A percentile compares a stretch with the other conserved stretches of the same genome.
phyloP scores from a whole-genome alignment of 2,888 invertebrate genomes.

The Trichopoda pennipes region DNA sequence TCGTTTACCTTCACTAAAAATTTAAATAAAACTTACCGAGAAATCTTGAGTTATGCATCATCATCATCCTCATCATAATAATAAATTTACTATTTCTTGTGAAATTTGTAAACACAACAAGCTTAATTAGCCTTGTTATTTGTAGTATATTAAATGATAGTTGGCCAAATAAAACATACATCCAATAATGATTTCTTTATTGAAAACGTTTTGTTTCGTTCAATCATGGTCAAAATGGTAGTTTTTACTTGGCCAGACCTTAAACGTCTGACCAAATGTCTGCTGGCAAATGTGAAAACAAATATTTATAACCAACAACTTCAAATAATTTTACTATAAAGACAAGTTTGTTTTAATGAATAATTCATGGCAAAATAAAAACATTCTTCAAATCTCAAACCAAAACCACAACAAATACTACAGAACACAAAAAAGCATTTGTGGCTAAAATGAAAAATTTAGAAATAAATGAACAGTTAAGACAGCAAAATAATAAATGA shows the following conservation, averaged over 20 bases:
- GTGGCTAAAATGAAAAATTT: slow-evolving; percentile 6
- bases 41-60: no score
- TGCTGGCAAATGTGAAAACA: slow-evolving; percentile 7
- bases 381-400: slow-evolving; percentile 13
- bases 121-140: slow-evolving; percentile 34
- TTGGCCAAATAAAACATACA: not conserved
- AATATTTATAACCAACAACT: not conserved
- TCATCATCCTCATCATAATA: not conserved
- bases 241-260: slow-evolving; percentile 42
- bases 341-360: slow-evolving; percentile 27
- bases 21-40: no score
- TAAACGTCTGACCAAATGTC: slow-evolving; percentile 57
- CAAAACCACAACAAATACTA: not conserved
- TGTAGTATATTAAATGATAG: slow-evolving; percentile 2
- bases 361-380: slow-evolving; percentile 35
- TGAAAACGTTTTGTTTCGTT: slow-evolving; percentile 5
- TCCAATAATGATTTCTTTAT: no score
- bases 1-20: no score
- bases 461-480: slow-evolving; percentile 7
- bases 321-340: slow-evolving; percentile 3
- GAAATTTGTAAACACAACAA: not conserved
- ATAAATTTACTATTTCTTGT: not conserved
- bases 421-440: not conserved
- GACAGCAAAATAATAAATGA: slow-evolving; percentile 18
- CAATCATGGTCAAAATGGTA: slow-evolving; percentile 38